A percentile compares a stretch with the other conserved stretches of the same genome.
Evolutionary conservation across 2,888 invertebrate genomes (phyloP).

Genomic region (Leptinotarsa rubiginosa): DNA sequence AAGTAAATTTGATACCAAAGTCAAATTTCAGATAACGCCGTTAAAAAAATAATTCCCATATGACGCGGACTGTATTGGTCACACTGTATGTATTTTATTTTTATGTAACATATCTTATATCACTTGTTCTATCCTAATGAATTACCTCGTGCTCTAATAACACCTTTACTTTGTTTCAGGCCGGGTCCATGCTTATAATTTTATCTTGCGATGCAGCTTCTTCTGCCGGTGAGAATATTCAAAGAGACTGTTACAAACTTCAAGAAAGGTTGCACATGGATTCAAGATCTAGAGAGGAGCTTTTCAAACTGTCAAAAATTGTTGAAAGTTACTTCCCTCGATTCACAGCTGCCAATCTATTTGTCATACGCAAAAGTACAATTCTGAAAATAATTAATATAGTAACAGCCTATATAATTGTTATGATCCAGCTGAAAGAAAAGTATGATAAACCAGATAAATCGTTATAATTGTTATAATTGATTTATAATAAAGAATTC

Average conservation of each 20-base stretch:
- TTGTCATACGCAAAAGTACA: conserved; percentile 33
- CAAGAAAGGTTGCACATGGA: conserved; percentile 31
- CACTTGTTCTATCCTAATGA: too few species aligned
- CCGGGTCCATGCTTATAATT: conserved; percentile 21
- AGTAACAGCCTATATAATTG: conserved; percentile 37
- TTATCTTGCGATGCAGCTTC: conserved; percentile 28
- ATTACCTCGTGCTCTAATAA: not conserved
- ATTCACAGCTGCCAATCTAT: conserved; percentile 38
- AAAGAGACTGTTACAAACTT: conserved; percentile 27
- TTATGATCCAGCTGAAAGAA: conserved; percentile 31
- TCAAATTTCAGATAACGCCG: too few species aligned
- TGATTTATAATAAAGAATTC: not conserved
- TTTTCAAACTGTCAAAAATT: conserved; percentile 30
- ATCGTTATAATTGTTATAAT: not conserved
- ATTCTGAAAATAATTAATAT: conserved; percentile 32
- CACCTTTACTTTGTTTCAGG: conserved; percentile 23
- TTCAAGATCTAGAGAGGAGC: conserved; percentile 32
- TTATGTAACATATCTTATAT: too few species aligned
- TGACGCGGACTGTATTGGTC: too few species aligned
- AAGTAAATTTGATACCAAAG: too few species aligned
- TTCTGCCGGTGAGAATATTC: conserved; percentile 15
- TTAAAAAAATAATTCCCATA: too few species aligned
- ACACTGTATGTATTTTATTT: too few species aligned
- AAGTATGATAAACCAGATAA: conserved; percentile 12
- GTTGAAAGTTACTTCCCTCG: conserved; percentile 24